phyloP scores from a whole-genome alignment of 2,113 vertebrate species.

The Cichladusa arquata region DNA sequence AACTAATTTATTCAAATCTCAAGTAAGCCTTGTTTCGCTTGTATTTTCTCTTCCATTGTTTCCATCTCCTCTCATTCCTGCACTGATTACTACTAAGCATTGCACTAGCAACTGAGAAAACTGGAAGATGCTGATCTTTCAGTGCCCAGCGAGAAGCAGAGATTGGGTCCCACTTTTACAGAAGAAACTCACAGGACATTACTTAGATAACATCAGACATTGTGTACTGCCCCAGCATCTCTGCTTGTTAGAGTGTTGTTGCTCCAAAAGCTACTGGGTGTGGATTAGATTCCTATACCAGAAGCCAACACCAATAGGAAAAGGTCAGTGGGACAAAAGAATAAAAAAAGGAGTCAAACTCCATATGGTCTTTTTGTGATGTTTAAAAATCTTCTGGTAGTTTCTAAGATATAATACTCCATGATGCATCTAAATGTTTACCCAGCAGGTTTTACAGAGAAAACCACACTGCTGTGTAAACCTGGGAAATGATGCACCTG shows the following conservation, averaged over 20 bases:
- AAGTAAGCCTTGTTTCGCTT: background rate
- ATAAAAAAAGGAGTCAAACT: background rate
- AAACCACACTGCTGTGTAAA: background rate
- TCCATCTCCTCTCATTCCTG: background rate
- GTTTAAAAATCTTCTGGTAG: background rate
- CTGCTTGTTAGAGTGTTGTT: background rate
- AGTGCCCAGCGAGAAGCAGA: background rate
- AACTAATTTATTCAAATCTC: conserved; percentile 25
- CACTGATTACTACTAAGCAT: background rate
- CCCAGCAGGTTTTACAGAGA: background rate
- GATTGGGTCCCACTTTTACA: background rate
- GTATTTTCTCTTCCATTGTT: background rate
- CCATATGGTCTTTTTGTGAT: background rate
- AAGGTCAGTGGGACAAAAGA: background rate
- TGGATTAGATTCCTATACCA: background rate
- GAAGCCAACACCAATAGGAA: background rate
- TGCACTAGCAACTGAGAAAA: background rate
- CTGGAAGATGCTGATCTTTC: background rate
- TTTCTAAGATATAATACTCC: background rate
- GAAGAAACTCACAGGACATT: background rate
- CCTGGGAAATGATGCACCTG: background rate
- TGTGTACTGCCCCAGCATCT: background rate
- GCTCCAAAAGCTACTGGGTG: background rate
- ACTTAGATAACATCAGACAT: background rate
- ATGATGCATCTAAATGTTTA: background rate